phyloP scores from a whole-genome alignment of 2,797 vertebrate genomes.

The Orestias chungarensis region DNA sequence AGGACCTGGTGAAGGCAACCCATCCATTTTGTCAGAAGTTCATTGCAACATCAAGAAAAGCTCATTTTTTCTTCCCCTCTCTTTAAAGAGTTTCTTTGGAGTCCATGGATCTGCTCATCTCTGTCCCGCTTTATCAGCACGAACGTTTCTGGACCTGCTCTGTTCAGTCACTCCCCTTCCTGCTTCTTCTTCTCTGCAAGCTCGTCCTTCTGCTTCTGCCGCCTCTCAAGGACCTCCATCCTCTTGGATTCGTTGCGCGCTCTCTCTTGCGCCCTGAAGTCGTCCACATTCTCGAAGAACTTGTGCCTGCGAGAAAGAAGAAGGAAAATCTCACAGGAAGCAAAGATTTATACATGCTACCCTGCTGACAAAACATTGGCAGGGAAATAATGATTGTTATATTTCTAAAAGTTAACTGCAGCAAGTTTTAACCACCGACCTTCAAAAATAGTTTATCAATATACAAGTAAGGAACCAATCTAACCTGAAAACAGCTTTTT shows the following conservation, averaged over 20 bases:
- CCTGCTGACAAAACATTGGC: not conserved
- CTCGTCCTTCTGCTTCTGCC: slow-evolving; percentile 72
- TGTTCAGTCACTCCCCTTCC: slow-evolving; percentile 40
- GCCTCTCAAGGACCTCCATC: slow-evolving; percentile 74
- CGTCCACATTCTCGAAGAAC: slow-evolving; percentile 74
- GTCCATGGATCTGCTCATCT: not conserved
- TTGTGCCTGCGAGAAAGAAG: slow-evolving; percentile 60
- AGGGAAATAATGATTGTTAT: not conserved
- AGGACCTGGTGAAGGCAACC: not conserved
- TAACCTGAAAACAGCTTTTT: not conserved
- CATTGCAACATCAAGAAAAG: not conserved
- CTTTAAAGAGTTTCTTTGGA: not conserved
- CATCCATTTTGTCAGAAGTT: not conserved
- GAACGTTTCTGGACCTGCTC: not conserved
- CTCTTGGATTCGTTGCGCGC: slow-evolving; percentile 54
- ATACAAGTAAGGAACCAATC: not conserved
- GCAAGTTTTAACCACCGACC: not conserved
- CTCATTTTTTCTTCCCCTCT: not conserved
- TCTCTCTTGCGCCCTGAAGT: slow-evolving; percentile 72
- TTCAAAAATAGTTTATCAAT: not conserved
- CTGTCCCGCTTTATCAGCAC: not conserved
- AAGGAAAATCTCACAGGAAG: not conserved
- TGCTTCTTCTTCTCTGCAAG: slow-evolving; percentile 67
- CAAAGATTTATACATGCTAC: not conserved
- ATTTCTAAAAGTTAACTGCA: not conserved